These are phyloP conservation scores for Megaustenia siamemsis DNA, from an alignment of 2,888 invertebrate species.

Conservation along the genomic window DNA sequence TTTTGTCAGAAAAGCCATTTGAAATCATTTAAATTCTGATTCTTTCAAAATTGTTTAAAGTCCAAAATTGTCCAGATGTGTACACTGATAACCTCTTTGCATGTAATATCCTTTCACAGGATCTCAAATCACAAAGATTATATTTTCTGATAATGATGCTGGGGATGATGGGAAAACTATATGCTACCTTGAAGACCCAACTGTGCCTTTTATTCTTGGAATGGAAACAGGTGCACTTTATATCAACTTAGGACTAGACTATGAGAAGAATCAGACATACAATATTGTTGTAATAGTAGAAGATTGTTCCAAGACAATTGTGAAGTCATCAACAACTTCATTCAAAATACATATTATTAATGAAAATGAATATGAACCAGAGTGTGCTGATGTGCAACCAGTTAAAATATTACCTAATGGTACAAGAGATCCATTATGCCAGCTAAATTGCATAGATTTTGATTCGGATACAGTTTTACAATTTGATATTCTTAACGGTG, in stretches of 20 bases:
- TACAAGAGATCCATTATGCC: neutral
- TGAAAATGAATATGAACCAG: slow-evolving; percentile 72
- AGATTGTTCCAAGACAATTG: slow-evolving; percentile 28
- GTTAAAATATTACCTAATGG: slow-evolving; percentile 3
- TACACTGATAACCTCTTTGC: too few species aligned
- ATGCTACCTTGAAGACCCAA: slow-evolving; percentile 20
- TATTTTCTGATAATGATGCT: slow-evolving; percentile 23
- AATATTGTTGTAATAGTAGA: slow-evolving; percentile 37
- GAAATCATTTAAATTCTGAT: too few species aligned
- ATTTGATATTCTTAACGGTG: neutral
- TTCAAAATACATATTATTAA: slow-evolving; percentile 68
- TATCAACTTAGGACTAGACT: slow-evolving; percentile 37
- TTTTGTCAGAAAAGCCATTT: too few species aligned
- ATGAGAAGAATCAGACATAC: slow-evolving; percentile 43
- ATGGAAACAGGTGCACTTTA: slow-evolving; percentile 28
- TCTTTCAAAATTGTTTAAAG: too few species aligned
- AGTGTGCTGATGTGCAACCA: slow-evolving; percentile 50
- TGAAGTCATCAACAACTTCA: slow-evolving; percentile 55
- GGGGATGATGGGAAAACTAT: slow-evolving; percentile 38
- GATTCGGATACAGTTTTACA: neutral
- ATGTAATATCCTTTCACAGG: slow-evolving; percentile 2
- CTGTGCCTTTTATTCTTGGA: slow-evolving; percentile 43
- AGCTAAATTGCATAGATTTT: slow-evolving; percentile 39
- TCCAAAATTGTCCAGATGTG: too few species aligned
- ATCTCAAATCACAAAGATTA: neutral